Evolutionary conservation across 1,140 invertebrate species (phyloP), one percentile per base, ranked within the genome.

Genomic region (Conus ventricosus): DNA sequence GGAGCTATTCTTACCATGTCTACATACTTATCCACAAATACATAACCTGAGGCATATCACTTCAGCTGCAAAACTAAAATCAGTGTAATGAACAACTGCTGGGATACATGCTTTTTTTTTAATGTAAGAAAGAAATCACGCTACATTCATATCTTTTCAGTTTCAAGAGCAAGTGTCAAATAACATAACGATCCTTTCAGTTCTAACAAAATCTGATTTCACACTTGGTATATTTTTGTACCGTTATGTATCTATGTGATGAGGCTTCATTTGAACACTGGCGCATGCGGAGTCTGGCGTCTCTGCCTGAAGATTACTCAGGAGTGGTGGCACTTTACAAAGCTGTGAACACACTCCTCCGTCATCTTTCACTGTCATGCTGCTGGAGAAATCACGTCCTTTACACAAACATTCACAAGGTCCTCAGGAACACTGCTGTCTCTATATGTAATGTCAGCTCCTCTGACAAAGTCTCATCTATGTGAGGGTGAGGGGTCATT

Each of bases 401-500:
- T 63, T 63, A 20, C 17, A 63, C 10, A 63, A 63, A 63, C 60
- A 63, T 63, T 20, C 60, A 63, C 60, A 63, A 63, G 60, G 60
- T 39, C 39, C 39, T 39, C 39, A 39, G 39, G 39, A 39, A 3
- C 39, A 39, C 39, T 39, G 39, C 39, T 20, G 67, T 71, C 20
- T 23, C 20, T 4, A 23, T 20, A 23, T 20, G 67, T 23, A 71
- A 11, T 71, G 15, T 20, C 13, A 23, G 20, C 11, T 71, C 67
- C 11, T 6, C 4, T 0, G 15, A 20, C 11, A 23, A 20, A 7
- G 17, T 71, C 39, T 39, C 3, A 1, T 20, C 17, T 71, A 20
- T 71, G 17, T 71, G 67, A n/a, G 67, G 11, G 67, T 71, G 67
- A n/a, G 67, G 67, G 67, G 67, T 81, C 80, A 81, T 51, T 81